A percentile compares a stretch with the other conserved stretches of the same genome.
phyloP scores from a whole-genome alignment of 2,888 invertebrate species.

The Strigamia crassipes region DNA sequence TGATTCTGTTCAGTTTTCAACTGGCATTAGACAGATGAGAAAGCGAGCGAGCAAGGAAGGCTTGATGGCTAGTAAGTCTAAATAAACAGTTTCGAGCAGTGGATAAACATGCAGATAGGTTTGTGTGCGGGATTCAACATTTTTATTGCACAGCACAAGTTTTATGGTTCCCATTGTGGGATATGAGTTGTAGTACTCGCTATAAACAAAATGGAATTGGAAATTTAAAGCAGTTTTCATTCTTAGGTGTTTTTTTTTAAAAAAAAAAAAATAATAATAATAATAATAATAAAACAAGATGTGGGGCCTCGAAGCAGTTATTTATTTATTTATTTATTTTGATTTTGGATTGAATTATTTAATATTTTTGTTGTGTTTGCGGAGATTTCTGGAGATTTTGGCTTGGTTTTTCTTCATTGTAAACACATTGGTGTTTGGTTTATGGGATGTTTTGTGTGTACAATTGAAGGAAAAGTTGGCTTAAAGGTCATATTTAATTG shows the following conservation, averaged over 20 bases:
- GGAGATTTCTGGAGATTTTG: too few species aligned
- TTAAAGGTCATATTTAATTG: background rate
- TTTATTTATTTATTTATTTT: too few species aligned
- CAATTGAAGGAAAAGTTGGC: background rate
- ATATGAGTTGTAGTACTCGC: background rate
- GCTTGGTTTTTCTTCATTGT: background rate
- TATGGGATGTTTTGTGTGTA: background rate
- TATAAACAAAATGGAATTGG: background rate
- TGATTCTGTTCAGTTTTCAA: background rate
- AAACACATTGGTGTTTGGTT: background rate
- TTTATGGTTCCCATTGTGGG: slow-evolving; percentile 14
- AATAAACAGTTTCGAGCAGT: slow-evolving; percentile 14
- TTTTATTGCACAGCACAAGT: background rate
- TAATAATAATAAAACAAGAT: too few species aligned
- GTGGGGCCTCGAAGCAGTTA: too few species aligned
- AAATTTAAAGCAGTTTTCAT: background rate
- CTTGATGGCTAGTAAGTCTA: background rate
- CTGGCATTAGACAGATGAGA: background rate
- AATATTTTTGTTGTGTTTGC: background rate
- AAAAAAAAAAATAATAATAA: too few species aligned
- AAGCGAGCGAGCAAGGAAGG: background rate
- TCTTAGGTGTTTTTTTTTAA: background rate
- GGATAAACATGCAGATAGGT: slow-evolving; percentile 34
- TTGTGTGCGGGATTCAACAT: slow-evolving; percentile 5
- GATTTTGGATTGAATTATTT: too few species aligned